A percentile compares a stretch with the other conserved stretches of the same genome.
Conservation (phyloP, 2,888 invertebrate genomes). For the Ischnura elegans region DNA sequence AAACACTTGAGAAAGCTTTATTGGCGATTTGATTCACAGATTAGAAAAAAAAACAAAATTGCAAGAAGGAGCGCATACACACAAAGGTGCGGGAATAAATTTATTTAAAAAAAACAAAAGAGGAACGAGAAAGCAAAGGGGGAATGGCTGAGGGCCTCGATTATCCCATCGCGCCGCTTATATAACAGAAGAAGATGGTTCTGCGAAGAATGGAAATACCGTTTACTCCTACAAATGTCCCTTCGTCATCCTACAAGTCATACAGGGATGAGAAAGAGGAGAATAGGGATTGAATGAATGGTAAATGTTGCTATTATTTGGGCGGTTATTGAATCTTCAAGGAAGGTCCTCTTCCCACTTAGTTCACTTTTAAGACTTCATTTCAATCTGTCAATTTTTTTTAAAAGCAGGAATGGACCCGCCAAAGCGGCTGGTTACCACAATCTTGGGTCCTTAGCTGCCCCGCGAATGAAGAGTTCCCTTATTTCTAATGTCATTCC, state of each 20-base stretch:
- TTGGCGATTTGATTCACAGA: slow-evolving; percentile 22
- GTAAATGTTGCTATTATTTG: no score
- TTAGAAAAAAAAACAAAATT: not conserved
- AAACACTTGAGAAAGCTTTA: slow-evolving; percentile 5
- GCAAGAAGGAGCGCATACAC: not conserved
- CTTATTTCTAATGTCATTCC: no score
- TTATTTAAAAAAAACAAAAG: no score
- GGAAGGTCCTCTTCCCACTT: no score
- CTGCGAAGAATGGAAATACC: slow-evolving; percentile 10
- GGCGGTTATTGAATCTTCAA: no score
- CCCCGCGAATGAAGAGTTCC: no score
- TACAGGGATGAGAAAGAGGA: not conserved
- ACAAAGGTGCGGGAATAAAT: not conserved
- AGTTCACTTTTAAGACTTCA: no score
- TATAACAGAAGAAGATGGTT: not conserved
- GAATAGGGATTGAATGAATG: not conserved
- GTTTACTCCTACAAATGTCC: slow-evolving; percentile 16
- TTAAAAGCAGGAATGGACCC: no score
- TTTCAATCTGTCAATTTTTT: no score
- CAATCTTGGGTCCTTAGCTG: no score
- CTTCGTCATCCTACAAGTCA: not conserved
- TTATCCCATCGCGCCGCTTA: not conserved
- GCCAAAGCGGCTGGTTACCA: no score
- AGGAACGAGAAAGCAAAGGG: not conserved
- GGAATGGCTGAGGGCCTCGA: not conserved